A percentile compares a stretch with the other conserved stretches of the same genome.
phyloP scores from a whole-genome alignment of 2,113 vertebrate species.

The Papio anubis region DNA sequence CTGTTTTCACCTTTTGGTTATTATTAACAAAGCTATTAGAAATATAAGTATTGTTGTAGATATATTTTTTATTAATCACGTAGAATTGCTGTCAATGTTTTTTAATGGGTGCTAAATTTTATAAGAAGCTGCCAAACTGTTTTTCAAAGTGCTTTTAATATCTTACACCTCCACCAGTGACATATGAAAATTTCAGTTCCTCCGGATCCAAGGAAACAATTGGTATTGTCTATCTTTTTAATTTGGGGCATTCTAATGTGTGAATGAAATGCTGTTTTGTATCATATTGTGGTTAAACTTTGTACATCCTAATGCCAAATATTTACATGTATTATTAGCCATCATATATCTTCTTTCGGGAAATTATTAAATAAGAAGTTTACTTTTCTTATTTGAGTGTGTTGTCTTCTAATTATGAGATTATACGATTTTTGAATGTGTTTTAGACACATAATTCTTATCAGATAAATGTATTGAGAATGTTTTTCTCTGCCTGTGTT shows the following conservation, averaged over 20 bases:
- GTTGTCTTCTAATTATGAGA: neutral
- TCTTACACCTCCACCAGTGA: neutral
- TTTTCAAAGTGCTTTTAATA: neutral
- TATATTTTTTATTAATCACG: neutral
- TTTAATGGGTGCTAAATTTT: neutral
- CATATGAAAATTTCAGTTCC: neutral
- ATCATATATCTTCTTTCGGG: neutral
- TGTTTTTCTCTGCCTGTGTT: neutral
- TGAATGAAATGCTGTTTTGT: neutral
- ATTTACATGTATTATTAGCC: neutral
- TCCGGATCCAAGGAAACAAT: neutral
- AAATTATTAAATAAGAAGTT: neutral
- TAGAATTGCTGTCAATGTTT: neutral
- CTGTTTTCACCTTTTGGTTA: neutral
- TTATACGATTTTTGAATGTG: neutral
- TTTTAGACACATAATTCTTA: neutral
- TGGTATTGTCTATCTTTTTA: neutral
- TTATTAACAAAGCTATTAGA: neutral
- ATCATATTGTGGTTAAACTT: neutral
- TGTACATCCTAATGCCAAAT: neutral
- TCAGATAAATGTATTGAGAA: neutral
- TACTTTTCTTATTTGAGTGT: neutral
- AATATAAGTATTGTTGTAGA: neutral
- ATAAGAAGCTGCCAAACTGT: neutral
- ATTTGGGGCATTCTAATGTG: too few species aligned